phyloP scores from a whole-genome alignment of 2,888 invertebrate genomes.

The Lycocerus yunnanus region DNA sequence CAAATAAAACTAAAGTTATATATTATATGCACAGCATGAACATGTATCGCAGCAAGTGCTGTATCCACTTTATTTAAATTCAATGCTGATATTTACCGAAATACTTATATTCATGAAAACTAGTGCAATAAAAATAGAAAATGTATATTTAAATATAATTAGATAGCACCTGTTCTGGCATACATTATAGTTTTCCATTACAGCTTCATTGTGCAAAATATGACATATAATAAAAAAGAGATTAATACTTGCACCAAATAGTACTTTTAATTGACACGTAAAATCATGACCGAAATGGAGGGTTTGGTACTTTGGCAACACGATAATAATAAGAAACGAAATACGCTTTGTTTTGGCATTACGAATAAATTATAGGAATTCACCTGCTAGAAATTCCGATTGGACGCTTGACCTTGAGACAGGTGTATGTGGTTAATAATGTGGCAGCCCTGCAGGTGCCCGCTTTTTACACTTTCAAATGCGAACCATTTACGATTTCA shows the following conservation, averaged over 20 bases:
- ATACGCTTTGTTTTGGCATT: constrained; percentile 38
- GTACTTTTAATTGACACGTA: background rate
- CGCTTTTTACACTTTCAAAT: constrained; percentile 40
- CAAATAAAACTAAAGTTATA: background rate
- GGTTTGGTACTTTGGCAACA: background rate
- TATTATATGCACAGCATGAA: background rate
- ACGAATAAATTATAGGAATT: constrained; percentile 40
- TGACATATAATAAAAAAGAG: background rate
- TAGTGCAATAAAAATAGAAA: background rate
- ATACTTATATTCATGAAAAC: background rate
- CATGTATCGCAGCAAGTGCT: background rate
- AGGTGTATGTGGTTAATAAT: constrained; percentile 40
- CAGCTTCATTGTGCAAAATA: background rate
- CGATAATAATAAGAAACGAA: constrained; percentile 5
- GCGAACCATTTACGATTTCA: constrained; percentile 37
- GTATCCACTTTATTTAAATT: background rate
- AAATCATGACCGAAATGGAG: background rate
- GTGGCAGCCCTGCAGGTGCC: constrained; percentile 40
- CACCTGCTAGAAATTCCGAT: constrained; percentile 46
- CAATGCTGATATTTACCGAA: background rate
- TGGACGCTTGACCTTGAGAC: constrained; percentile 46
- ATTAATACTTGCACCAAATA: background rate
- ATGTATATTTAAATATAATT: background rate
- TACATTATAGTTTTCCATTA: background rate
- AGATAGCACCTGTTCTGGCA: background rate